Evolutionary conservation across 2,888 invertebrate genomes (phyloP), one percentile per base, ranked within the genome.

Genomic region (Pelosia muscerda): DNA sequence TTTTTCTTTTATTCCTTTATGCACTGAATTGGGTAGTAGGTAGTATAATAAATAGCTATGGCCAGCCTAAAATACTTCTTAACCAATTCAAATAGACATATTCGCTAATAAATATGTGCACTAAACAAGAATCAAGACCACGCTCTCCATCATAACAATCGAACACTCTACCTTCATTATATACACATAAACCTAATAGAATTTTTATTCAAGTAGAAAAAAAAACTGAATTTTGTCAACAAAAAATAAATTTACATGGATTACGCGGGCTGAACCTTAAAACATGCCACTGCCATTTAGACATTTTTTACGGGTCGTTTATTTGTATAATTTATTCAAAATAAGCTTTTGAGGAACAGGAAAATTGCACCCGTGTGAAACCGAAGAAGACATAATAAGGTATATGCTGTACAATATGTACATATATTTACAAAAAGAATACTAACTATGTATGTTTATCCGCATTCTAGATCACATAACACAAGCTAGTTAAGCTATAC

Each of bases 281-380:
- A 38, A 42, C 5, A 42, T 49, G n/a, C 49, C 49, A 49, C 49
- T 8, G 49, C 49, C 49, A 49, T 49, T n/a, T 49, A 49, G 49
- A 19, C n/a, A 49, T 49, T 49, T n/a, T 42, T 49, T 49, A 49
- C 49, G 49, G n/a, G n/a, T 49, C n/a, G 49, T 49, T 49, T 49
- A 49, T 49, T 49, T 49, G n/a, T 49, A 49, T 49, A 49, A 49
- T 49, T 49, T n/a, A 49, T 49, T n/a, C 49, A n/a, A n/a, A 49
- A 49, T 49, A 49, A 49, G 49, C 49, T 49, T n/a, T 49, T 49
- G n/a, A 49, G 49, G n/a, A n/a, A 49, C n/a, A 19, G 42, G 42
- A 42, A 42, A 42, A 42, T 42, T 49, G 49, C 49, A 42, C 42
- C 5, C 42, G 19, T 19, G 19, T 5, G n/a, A n/a, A 49, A 9